Evolutionary conservation across 2,113 vertebrate species (phyloP), one percentile per base, ranked within the genome.

Genomic region (Syrmaticus mikado): DNA sequence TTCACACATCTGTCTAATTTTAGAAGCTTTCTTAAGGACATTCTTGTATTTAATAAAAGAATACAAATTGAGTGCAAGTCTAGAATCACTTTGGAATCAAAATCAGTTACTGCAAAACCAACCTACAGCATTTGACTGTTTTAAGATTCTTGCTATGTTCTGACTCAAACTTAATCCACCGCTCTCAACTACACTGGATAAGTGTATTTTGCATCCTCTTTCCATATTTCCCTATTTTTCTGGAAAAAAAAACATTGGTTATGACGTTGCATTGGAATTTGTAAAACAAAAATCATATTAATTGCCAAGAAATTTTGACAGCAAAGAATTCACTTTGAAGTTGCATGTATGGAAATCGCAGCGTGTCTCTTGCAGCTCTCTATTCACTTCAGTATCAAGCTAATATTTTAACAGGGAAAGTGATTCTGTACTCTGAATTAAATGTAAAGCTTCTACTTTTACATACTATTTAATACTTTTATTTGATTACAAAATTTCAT

Each of bases 1-100:
- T 90, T 92, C 75, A 84, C 75, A 90, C 66, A 82, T 90, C 74
- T 76, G 85, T 43, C 75, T 90, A 87, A 92, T 40, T 91, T 85
- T 30, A 43, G 43, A 79, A 62, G 84, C 80, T 88, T 87, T 60
- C 85, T 84, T 79, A 79, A 89, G 30, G 71, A 55, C 71, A 91
- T 66, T 72, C 18, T 74, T 85, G 81, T 64, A 65, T 82, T 92
- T 62, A 50, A 89, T 7, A 10, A 4, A 48, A 73, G 22, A 65
- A 76, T 68, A 94, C 68, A 82, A 82, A 72, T 4, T 3, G 21
- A 92, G 24, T n/a, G 46, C 27, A 81, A 52, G 81, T 24, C 40
- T 27, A 67, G n/a, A 78, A 15, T 15, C 40, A 28, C 28, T 86
- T 4, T 78, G 76, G 82, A 71, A 77, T 83, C 8, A 3, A 41